Conservation (phyloP, 2,797 vertebrate genomes). For the Hipposideros larvatus region DNA sequence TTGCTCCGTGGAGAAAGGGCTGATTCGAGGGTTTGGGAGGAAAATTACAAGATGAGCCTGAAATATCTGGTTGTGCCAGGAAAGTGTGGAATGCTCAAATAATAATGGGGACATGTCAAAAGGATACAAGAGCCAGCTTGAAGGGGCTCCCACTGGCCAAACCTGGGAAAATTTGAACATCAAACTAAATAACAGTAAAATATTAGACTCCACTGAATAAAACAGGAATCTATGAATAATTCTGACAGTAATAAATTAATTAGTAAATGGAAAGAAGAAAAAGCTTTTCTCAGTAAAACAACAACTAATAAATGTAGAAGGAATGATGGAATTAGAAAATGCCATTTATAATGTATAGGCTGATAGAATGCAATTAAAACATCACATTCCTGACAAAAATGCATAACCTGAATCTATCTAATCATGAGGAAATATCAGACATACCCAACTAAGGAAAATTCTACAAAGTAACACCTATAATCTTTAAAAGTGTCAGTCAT, state of each 20-base stretch:
- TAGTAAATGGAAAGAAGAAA: neutral
- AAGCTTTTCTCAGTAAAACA: conserved; percentile 36
- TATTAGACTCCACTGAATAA: conserved; percentile 39
- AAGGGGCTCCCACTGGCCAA: neutral
- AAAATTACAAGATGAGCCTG: neutral
- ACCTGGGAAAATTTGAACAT: neutral
- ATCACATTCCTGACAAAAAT: conserved; percentile 46
- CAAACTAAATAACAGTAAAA: conserved; percentile 32
- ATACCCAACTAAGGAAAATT: neutral
- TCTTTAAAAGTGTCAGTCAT: neutral
- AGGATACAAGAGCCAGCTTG: neutral
- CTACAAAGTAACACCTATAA: neutral
- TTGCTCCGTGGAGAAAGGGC: neutral
- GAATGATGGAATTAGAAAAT: conserved; percentile 49
- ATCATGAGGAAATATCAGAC: neutral
- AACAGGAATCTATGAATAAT: conserved; percentile 30
- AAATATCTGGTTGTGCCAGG: neutral
- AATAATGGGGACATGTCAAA: neutral
- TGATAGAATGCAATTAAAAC: conserved; percentile 21
- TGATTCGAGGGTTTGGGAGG: neutral
- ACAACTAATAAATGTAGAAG: conserved; percentile 7
- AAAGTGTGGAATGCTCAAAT: neutral
- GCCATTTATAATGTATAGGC: neutral
- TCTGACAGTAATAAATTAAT: conserved; percentile 17
- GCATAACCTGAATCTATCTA: neutral